Base-by-base conservation (phyloP, 2,113 vertebrate genomes). In the Tachysurus vachellii region DNA sequence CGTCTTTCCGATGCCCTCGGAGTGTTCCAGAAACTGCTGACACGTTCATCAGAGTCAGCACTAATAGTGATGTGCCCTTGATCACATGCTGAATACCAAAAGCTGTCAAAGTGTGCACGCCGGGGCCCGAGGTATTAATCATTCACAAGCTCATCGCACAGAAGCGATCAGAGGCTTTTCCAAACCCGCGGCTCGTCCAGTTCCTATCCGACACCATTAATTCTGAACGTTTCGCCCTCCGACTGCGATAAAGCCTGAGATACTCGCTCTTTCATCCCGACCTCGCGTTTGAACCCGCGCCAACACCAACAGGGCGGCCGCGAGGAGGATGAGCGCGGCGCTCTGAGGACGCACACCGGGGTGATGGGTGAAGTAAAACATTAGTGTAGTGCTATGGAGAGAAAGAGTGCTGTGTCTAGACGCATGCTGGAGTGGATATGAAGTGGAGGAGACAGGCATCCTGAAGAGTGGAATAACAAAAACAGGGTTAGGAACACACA, bases 291-390 rank as follows among this genome's bases (percentile, higher is more conserved):
- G 61, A 89, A 87, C 53, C 54, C 59, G 13, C 57, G 85, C 85
- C 86, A 87, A 89, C 66, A 82, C 88, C 76, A 82, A 88, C 87
- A 90, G 86, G 66, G 86, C 71, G 21, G 56, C 70, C 53, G 66
- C 21, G 11, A 53, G 68, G 31, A 81, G 77, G 68, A 56, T 50
- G 80, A 61, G 50, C 13, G 19, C 36, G 6, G 47, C 19, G 57
- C 83, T 44, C 64, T n/a, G 31, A 75, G 68, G 19, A 66, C 62
- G 31, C 77, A 36, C 53, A 56, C 86, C 53, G 23, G 59, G 87
- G 89, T 87, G 88, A 87, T 61, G 70, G 88, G 87, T 84, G 87
- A 56, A 82, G 85, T 71, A 89, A 89, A 89, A 90, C 82, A 90
- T 87, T 89, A 89, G 84, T n/a, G 8, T 75, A 89, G 42, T 16